Evolutionary conservation across 2,113 vertebrate species (phyloP).

Genomic region (Scartelaos histophorus): DNA sequence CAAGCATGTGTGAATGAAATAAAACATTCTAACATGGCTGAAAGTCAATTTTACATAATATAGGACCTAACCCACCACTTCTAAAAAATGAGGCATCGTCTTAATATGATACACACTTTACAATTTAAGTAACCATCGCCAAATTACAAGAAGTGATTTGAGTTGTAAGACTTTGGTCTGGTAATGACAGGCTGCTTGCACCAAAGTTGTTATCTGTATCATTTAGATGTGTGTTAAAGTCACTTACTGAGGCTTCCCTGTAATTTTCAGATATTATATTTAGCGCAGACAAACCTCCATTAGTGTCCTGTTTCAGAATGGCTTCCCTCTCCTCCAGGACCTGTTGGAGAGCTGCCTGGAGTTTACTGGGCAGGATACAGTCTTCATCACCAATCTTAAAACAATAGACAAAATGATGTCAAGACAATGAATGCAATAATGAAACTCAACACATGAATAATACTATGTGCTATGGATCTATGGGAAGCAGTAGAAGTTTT

Average conservation of each 20-base stretch:
- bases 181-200: not conserved
- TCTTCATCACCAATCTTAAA: conserved; percentile 90
- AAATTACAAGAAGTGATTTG: conserved; percentile 1
- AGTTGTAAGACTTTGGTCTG: conserved; percentile 2
- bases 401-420: conserved; percentile 7
- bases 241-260: not conserved
- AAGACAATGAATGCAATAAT: not conserved
- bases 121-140: not conserved
- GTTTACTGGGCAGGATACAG: conserved; percentile 93
- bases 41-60: too few species aligned
- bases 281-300: conserved; percentile 75
- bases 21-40: too few species aligned
- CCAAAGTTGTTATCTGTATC: not conserved
- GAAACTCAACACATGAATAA: not conserved
- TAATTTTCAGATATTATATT: conserved; percentile 5
- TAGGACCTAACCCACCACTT: too few species aligned
- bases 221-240: not conserved
- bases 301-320: conserved; percentile 80
- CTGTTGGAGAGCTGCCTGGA: conserved; percentile 90
- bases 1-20: too few species aligned
- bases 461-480: not conserved
- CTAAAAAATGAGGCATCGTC: not conserved
- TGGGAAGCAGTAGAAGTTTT: not conserved
- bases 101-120: not conserved
- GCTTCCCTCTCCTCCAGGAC: conserved; percentile 88